Evolutionary conservation across 2,113 vertebrate species (phyloP).

Genomic region (Daphoenositta chrysoptera): DNA sequence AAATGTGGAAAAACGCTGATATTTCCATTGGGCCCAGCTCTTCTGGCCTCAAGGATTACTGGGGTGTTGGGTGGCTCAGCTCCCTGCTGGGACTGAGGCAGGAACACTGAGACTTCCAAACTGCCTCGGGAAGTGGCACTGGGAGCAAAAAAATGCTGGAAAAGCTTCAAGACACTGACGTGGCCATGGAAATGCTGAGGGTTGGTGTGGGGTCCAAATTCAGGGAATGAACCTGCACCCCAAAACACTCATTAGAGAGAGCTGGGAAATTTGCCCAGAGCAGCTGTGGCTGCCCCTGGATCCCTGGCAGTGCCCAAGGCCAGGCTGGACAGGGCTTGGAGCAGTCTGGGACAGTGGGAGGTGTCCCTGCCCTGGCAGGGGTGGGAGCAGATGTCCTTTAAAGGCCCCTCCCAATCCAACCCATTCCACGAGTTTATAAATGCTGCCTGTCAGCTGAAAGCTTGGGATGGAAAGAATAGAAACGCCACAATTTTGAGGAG

Average conservation of each 20-base stretch:
- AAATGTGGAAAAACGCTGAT: neutral
- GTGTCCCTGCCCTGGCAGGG: neutral
- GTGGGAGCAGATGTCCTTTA: neutral
- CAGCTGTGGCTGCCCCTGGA: neutral
- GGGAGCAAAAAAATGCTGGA: neutral
- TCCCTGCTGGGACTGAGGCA: neutral
- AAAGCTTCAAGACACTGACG: neutral
- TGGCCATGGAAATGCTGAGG: neutral
- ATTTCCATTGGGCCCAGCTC: neutral
- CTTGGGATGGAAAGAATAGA: neutral
- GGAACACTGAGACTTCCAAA: neutral
- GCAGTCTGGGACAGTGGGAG: neutral
- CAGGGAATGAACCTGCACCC: neutral
- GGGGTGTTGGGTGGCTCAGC: neutral
- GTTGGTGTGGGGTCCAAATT: too few species aligned
- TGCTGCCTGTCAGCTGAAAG: neutral
- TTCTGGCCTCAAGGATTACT: neutral
- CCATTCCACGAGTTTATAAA: neutral
- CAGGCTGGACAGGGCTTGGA: neutral
- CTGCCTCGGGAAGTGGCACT: neutral
- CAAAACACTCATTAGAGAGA: neutral
- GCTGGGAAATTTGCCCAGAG: neutral
- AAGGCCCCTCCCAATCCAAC: neutral
- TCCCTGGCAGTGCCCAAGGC: neutral
- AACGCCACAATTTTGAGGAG: neutral